phyloP scores from a whole-genome alignment of 1,140 invertebrate genomes.

The Littorina saxatilis region DNA sequence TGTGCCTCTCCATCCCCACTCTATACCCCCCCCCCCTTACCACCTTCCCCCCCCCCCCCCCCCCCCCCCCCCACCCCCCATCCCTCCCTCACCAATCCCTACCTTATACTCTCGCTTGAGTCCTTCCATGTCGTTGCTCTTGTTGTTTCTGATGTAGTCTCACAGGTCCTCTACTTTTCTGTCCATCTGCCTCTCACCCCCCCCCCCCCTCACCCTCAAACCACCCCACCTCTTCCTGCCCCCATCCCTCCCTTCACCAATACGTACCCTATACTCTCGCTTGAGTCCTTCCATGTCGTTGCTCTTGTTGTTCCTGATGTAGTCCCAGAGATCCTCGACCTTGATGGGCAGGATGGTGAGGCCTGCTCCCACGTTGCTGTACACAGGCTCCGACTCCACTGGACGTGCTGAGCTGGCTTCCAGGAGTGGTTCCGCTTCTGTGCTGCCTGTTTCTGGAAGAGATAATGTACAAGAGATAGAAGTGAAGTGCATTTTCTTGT shows the following conservation, averaged over 20 bases:
- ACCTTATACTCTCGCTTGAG: conserved; percentile 68
- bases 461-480: no score
- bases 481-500: no score
- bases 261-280: conserved; percentile 68
- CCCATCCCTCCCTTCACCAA: no score
- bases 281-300: conserved; percentile 68
- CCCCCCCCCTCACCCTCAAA: no score
- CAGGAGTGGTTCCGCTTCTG: conserved; percentile 67
- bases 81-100: conserved; percentile 17
- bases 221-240: no score
- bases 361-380: conserved; percentile 65
- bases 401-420: conserved; percentile 52
- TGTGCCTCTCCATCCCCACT: neutral
- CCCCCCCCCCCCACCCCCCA: no score
- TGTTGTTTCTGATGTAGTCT: conserved; percentile 69
- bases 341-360: conserved; percentile 55
- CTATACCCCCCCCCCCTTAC: no score
- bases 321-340: conserved; percentile 72
- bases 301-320: conserved; percentile 66
- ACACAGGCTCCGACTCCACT: conserved; percentile 64
- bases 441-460: conserved; percentile 52
- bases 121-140: conserved; percentile 67
- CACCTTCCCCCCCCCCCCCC: no score
- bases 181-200: no score
- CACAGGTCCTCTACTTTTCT: conserved; percentile 71